These are phyloP conservation scores for Clamator glandarius DNA, from an alignment of 2,797 vertebrate species.

Conservation along the genomic window DNA sequence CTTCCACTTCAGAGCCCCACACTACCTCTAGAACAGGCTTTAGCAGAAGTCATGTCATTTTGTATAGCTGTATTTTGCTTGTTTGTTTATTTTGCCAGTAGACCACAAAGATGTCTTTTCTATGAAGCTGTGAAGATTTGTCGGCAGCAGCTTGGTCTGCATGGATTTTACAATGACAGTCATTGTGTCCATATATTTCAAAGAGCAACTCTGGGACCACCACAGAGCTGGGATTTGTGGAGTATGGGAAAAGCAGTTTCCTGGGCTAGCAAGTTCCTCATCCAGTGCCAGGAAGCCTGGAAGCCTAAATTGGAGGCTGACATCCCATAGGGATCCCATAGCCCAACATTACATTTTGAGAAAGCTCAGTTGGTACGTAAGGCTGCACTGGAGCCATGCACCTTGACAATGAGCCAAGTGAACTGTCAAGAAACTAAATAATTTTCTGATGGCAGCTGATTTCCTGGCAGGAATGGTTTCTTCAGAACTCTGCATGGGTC, in stretches of 20 bases:
- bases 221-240: not conserved
- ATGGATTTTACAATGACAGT: not conserved
- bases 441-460: conserved; percentile 45
- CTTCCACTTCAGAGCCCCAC: conserved; percentile 10
- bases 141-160: not conserved
- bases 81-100: conserved; percentile 2
- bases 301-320: not conserved
- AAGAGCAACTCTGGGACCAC: conserved; percentile 6
- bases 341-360: not conserved
- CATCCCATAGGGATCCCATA: not conserved
- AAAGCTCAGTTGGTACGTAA: not conserved
- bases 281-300: not conserved
- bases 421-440: conserved; percentile 33
- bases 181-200: conserved; percentile 16
- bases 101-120: not conserved
- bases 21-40: not conserved
- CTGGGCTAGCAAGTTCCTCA: not conserved
- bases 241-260: not conserved
- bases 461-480: conserved; percentile 47
- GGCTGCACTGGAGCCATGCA: not conserved
- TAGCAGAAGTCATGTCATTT: not conserved
- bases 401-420: not conserved
- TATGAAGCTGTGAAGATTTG: not conserved
- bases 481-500: conserved; percentile 39
- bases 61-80: not conserved